phyloP scores from a whole-genome alignment of 1,140 invertebrate species.

The Trigoniulus corallinus region DNA sequence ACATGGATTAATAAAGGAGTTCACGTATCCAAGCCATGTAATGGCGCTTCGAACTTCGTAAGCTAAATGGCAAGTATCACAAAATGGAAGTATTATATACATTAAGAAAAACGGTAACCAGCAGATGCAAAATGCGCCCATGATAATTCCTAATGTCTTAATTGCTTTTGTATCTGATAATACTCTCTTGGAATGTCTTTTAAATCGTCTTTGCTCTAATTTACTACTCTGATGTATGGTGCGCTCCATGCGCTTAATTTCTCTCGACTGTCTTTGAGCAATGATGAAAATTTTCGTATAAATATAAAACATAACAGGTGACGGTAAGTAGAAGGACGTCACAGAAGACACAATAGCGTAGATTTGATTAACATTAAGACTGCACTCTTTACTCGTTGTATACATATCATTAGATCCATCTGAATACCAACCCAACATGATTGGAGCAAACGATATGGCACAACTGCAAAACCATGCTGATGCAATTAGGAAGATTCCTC shows the following conservation, averaged over 20 bases:
- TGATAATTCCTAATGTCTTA: conserved; percentile 90
- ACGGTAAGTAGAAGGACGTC: conserved; percentile 74
- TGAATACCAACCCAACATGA: conserved; percentile 76
- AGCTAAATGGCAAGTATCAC: conserved; percentile 21
- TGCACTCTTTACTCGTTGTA: conserved; percentile 43
- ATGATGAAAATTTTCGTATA: conserved; percentile 71
- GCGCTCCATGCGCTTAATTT: conserved; percentile 18
- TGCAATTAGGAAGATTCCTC: conserved; percentile 67
- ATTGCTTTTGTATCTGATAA: conserved; percentile 52
- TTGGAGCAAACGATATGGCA: conserved; percentile 71
- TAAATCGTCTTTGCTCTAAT: conserved; percentile 15
- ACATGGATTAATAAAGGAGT: conserved; percentile 30
- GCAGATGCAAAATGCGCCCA: conserved; percentile 89
- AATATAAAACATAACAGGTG: conserved; percentile 72
- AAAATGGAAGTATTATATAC: conserved; percentile 28
- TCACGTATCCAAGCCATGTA: conserved; percentile 31
- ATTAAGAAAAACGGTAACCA: conserved; percentile 87
- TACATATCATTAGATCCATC: conserved; percentile 28
- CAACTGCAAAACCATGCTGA: conserved; percentile 79
- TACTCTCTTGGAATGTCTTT: conserved; percentile 16
- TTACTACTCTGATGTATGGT: conserved; percentile 16
- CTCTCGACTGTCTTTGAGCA: conserved; percentile 17
- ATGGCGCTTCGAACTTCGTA: conserved; percentile 18
- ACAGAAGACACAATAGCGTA: conserved; percentile 54
- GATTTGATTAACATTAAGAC: conserved; percentile 67